Evolutionary conservation across 1,140 invertebrate species (phyloP).

Genomic region (Zaprionus capensis): DNA sequence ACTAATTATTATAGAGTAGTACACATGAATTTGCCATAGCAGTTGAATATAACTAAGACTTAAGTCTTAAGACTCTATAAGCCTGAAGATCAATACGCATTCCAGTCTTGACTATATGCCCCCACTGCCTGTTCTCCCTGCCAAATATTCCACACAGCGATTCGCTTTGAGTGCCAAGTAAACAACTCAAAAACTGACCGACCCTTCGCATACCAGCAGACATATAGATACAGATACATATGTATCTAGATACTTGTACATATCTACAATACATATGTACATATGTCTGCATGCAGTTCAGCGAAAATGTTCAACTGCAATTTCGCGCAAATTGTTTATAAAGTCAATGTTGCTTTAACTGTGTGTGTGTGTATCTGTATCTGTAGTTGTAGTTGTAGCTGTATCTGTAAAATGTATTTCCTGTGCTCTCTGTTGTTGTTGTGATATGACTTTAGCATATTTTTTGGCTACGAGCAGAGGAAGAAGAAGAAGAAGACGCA

Average conservation of each 20-base stretch:
- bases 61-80: no score
- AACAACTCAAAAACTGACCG: conserved; percentile 47
- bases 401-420: conserved; percentile 55
- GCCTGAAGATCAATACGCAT: no score
- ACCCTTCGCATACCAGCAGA: conserved; percentile 29
- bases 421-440: conserved; percentile 56
- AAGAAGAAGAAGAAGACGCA: conserved; percentile 28
- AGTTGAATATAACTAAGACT: neutral
- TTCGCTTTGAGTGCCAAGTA: conserved; percentile 31
- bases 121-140: neutral
- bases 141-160: conserved; percentile 41
- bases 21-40: neutral
- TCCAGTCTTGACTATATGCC: neutral
- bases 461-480: conserved; percentile 66
- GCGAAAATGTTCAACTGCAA: conserved; percentile 43
- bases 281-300: conserved; percentile 1
- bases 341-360: conserved; percentile 34
- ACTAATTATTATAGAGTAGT: no score
- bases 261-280: conserved; percentile 12
- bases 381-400: conserved; percentile 25
- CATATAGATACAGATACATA: conserved; percentile 12
- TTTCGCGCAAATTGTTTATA: conserved; percentile 52
- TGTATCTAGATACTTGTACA: neutral
- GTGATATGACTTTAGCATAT: conserved; percentile 59
- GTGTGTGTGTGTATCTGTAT: neutral